These are phyloP conservation scores for Sebastes umbrosus DNA, from an alignment of 2,797 vertebrate species.

Conservation along the genomic window DNA sequence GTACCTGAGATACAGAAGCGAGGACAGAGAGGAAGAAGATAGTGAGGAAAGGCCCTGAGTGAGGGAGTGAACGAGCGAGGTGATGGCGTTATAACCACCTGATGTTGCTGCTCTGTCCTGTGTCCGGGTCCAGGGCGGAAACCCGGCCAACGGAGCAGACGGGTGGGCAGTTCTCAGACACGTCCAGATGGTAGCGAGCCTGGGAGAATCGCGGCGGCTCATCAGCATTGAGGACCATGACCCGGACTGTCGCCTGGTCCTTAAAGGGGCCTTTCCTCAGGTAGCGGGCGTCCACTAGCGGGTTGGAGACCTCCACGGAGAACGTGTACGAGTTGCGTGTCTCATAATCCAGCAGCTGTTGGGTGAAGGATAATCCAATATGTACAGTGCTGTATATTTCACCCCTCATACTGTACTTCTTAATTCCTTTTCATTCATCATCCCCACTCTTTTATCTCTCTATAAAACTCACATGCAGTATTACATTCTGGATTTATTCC, in stretches of 20 bases:
- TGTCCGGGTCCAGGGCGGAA: constrained; percentile 86
- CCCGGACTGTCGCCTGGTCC: constrained; percentile 86
- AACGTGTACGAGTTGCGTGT: constrained; percentile 85
- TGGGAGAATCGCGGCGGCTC: constrained; percentile 89
- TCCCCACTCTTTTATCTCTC: constrained; percentile 1
- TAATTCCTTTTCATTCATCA: constrained; percentile 23
- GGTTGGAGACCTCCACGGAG: constrained; percentile 88
- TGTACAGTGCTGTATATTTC: neutral
- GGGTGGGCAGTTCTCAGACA: constrained; percentile 87
- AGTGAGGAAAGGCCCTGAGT: neutral
- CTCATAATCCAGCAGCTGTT: constrained; percentile 88
- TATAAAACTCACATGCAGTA: neutral
- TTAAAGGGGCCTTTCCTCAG: constrained; percentile 89
- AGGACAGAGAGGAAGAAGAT: neutral
- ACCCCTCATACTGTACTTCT: neutral
- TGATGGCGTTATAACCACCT: constrained; percentile 71
- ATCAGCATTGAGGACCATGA: constrained; percentile 88
- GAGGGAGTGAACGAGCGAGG: constrained; percentile 1
- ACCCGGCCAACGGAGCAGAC: constrained; percentile 86
- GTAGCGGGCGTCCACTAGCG: constrained; percentile 86
- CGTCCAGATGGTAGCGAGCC: constrained; percentile 83
- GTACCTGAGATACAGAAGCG: constrained; percentile 78
- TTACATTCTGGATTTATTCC: constrained; percentile 3
- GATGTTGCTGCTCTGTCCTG: constrained; percentile 84
- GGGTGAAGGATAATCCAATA: neutral